Percentiles rank a stretch among this genome's conserved stretches.
These are phyloP conservation scores for Onychomys torridus DNA, from an alignment of 2,797 vertebrate species.

Conservation along the genomic window DNA sequence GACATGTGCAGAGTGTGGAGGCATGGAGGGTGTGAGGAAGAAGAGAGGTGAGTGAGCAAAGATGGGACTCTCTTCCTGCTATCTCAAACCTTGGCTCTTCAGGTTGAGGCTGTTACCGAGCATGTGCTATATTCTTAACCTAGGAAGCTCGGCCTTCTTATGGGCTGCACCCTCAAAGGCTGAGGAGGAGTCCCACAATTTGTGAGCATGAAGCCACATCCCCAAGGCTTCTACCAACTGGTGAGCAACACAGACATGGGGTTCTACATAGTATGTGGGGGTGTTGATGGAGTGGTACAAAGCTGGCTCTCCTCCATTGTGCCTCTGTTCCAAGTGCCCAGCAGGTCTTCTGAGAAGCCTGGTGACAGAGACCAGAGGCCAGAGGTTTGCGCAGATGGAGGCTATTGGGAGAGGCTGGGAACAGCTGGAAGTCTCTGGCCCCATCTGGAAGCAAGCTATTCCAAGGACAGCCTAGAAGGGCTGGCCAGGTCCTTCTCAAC, in stretches of 20 bases:
- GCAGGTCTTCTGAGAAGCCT: background rate
- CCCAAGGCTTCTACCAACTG: background rate
- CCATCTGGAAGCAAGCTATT: constrained; percentile 56
- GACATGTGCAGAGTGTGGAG: background rate
- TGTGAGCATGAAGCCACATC: background rate
- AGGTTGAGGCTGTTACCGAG: background rate
- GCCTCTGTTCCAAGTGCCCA: background rate
- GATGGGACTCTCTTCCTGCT: no score
- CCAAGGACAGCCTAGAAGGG: constrained; percentile 54
- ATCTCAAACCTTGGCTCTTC: background rate
- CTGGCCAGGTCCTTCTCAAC: constrained; percentile 54
- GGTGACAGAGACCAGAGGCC: background rate
- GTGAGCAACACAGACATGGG: accelerated
- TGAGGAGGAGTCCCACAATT: background rate
- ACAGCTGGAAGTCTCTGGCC: constrained; percentile 26
- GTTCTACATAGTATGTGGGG: background rate
- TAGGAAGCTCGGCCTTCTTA: accelerated
- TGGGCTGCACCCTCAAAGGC: background rate
- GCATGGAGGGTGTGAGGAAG: background rate
- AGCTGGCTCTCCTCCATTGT: background rate
- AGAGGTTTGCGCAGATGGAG: constrained; percentile 24
- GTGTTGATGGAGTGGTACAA: background rate
- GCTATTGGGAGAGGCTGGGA: background rate
- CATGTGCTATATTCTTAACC: background rate
- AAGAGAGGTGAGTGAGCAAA: background rate